These are phyloP conservation scores for Erpornis zantholeuca DNA, from an alignment of 2,113 vertebrate genomes.

Conservation along the genomic window DNA sequence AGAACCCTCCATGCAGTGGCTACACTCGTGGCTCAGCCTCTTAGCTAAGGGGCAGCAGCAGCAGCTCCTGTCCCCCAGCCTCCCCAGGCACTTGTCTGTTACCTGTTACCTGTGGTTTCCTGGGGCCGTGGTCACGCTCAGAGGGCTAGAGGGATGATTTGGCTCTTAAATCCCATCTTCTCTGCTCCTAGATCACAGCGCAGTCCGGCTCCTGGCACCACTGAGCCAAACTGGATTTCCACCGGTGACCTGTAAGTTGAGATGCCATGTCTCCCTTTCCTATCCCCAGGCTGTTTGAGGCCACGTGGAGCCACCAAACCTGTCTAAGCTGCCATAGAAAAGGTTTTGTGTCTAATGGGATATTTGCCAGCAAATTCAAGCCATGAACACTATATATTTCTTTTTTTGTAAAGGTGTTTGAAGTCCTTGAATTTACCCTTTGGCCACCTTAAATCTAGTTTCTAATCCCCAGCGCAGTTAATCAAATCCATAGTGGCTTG, in stretches of 20 bases:
- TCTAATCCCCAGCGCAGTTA: not conserved
- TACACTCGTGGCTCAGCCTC: not conserved
- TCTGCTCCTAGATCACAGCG: not conserved
- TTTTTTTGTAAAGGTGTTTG: conserved; percentile 26
- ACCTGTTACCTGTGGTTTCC: too few species aligned
- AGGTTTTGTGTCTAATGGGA: conserved; percentile 20
- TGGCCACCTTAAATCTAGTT: conserved; percentile 23
- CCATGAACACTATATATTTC: not conserved
- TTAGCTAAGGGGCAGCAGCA: not conserved
- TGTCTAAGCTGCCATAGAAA: not conserved
- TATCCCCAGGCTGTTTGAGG: fast-evolving
- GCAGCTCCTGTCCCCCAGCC: not conserved
- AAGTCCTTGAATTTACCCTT: conserved; percentile 46
- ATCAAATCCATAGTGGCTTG: conserved; percentile 24
- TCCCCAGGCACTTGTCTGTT: fast-evolving
- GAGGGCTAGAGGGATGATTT: fast-evolving
- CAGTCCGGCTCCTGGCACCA: not conserved
- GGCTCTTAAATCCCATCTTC: not conserved
- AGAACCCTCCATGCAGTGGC: fast-evolving
- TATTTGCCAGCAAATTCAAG: not conserved
- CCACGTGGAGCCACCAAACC: not conserved
- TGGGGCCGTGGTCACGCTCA: fast-evolving
- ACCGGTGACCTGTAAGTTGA: conserved; percentile 27
- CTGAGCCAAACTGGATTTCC: conserved; percentile 22
- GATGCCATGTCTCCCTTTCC: not conserved